Conservation (phyloP, 1,140 invertebrate genomes). For the Trachymyrmex cornetzi region DNA sequence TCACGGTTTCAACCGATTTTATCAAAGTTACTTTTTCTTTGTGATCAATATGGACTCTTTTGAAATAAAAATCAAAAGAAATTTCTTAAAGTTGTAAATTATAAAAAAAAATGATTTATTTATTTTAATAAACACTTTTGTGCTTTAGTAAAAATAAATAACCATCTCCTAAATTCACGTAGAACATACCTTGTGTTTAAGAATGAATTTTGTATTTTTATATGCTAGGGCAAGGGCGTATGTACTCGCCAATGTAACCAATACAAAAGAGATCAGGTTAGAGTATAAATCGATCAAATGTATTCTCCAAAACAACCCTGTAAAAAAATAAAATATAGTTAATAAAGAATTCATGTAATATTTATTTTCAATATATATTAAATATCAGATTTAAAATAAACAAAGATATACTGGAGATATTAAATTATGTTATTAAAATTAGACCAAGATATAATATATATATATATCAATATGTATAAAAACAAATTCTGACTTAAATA, state of each 20-base stretch:
- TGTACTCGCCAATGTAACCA: conserved; percentile 95
- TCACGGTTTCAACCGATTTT: no score
- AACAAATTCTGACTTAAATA: background rate
- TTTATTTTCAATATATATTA: background rate
- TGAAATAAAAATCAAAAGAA: background rate
- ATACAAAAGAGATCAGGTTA: conserved; percentile 94
- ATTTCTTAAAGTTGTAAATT: background rate
- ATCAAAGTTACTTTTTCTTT: no score
- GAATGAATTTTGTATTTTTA: conserved; percentile 98
- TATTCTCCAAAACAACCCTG: conserved; percentile 99
- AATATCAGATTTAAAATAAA: background rate
- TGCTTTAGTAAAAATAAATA: background rate
- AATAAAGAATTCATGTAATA: conserved; percentile 32
- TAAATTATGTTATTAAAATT: conserved; percentile 1
- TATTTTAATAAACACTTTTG: background rate
- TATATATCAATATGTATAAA: background rate
- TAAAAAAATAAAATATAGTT: conserved; percentile 69
- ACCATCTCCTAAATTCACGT: background rate
- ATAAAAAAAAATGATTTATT: background rate
- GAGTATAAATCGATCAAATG: conserved; percentile 98
- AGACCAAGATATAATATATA: background rate
- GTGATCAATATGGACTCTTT: no score
- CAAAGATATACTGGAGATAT: background rate
- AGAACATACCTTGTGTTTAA: conserved; percentile 96
- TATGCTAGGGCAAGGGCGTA: conserved; percentile 98